Conservation (phyloP, 2,113 vertebrate genomes). For the Syrmaticus mikado region DNA sequence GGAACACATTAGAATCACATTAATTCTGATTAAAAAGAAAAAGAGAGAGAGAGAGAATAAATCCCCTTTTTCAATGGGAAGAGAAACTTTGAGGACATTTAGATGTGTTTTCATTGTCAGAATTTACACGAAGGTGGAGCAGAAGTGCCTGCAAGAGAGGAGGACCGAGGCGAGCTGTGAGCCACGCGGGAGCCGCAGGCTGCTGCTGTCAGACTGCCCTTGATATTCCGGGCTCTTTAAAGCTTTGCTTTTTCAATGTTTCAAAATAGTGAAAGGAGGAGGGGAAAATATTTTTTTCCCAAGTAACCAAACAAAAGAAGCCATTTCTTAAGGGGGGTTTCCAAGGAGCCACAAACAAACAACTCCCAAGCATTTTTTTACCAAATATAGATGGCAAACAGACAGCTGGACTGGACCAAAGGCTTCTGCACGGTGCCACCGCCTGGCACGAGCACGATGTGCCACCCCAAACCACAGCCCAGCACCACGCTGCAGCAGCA, state of each 20-base stretch:
- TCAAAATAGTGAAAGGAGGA: conserved; percentile 22
- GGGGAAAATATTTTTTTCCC: conserved; percentile 16
- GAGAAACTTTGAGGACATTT: conserved; percentile 61
- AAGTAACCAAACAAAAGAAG: conserved; percentile 59
- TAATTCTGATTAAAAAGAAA: conserved; percentile 56
- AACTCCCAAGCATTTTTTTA: neutral
- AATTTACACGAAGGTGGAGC: conserved; percentile 55
- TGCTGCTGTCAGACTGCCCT: neutral
- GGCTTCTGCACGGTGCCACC: neutral
- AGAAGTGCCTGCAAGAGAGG: neutral
- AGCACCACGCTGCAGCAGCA: fast-evolving
- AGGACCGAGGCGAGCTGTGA: neutral
- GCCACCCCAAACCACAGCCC: too few species aligned
- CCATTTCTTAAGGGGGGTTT: conserved; percentile 22
- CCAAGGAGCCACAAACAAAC: conserved; percentile 65
- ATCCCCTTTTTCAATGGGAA: conserved; percentile 57
- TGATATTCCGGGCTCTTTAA: neutral
- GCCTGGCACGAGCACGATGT: neutral
- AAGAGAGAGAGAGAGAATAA: neutral
- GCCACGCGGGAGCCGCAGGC: neutral
- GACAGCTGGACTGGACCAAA: neutral
- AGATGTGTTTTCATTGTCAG: conserved; percentile 61
- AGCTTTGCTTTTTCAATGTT: neutral
- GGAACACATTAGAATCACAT: conserved; percentile 75
- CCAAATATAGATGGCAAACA: conserved; percentile 40